Evolutionary conservation across 1,140 invertebrate species (phyloP).

Genomic region (Eumaeus atala): DNA sequence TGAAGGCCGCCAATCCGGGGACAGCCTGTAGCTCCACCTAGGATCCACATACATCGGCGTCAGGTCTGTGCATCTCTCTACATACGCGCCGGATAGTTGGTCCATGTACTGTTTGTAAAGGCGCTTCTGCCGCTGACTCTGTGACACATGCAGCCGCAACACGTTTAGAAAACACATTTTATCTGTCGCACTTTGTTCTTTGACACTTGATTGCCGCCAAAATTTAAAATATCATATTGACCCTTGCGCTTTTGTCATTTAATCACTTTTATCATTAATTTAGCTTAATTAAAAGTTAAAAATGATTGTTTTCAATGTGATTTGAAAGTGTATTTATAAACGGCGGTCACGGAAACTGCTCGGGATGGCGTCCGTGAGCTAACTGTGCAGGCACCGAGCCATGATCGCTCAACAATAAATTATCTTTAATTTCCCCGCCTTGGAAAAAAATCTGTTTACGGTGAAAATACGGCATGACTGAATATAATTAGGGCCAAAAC

Average conservation of each 20-base stretch:
- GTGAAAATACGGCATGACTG: conserved; percentile 55
- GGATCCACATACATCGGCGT: conserved; percentile 37
- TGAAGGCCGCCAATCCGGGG: conserved; percentile 54
- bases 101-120: conserved; percentile 72
- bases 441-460: conserved; percentile 62
- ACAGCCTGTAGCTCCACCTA: conserved; percentile 30
- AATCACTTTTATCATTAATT: conserved; percentile 37
- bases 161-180: conserved; percentile 73
- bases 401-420: conserved; percentile 57
- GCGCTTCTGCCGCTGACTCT: conserved; percentile 67
- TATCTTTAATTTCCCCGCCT: conserved; percentile 60
- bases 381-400: conserved; percentile 37
- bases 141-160: conserved; percentile 63
- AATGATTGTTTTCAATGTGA: conserved; percentile 34
- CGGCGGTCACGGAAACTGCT: conserved; percentile 23
- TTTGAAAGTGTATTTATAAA: conserved; percentile 6
- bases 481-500: conserved; percentile 50
- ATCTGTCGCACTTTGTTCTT: conserved; percentile 24
- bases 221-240: conserved; percentile 28
- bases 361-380: conserved; percentile 31
- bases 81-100: conserved; percentile 59
- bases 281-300: conserved; percentile 59
- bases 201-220: conserved; percentile 6
- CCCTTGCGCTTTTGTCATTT: no score
- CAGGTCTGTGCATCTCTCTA: conserved; percentile 55